Evolutionary conservation across 2,797 vertebrate species (phyloP), one percentile per base, ranked within the genome.

Genomic region (Salarias fasciatus): DNA sequence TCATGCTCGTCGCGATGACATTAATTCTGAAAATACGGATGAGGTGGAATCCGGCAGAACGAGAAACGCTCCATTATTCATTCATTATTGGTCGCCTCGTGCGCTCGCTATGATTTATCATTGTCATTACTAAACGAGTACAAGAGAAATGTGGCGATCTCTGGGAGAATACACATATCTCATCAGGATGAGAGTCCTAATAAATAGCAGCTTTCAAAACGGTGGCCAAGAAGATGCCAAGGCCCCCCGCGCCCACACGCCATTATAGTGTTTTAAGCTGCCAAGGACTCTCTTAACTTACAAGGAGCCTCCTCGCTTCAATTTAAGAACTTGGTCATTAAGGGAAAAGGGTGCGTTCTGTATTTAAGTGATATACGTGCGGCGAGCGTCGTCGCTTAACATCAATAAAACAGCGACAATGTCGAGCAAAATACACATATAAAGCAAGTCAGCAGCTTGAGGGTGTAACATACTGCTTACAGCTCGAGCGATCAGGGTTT

Each of bases 51-150:
- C 81, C 51, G 62, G 55, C 42, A 53, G 61, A 76, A 87, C 65
- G 78, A 69, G 68, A 84, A 69, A 79, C 49, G 29, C 45, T 75
- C 69, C 56, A 80, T 77, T 78, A 84, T 77, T 74, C 67, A 81
- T 86, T 84, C 46, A 76, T 73, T 81, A 82, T 66, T 71, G 70
- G 69, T 63, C 48, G 44, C 53, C 58, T 67, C 40, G 54, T 77
- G 53, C 69, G 65, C 59, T 60, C 79, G 78, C 59, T 80, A 64
- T 77, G 68, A 88, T 84, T 82, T 78, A 85, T 84, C 74, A 66
- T 30, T 76, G 28, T 66, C 62, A 83, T 84, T 79, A 84, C 72
- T 75, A 31, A 52, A 35, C 67, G 55, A 72, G 74, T 28, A 43
- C 18, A 13, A 36, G 55, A 57, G 37, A 75, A 77, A 52, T 68